These are phyloP conservation scores for Hippoglossus stenolepis DNA, from an alignment of 2,113 vertebrate species.

Conservation along the genomic window DNA sequence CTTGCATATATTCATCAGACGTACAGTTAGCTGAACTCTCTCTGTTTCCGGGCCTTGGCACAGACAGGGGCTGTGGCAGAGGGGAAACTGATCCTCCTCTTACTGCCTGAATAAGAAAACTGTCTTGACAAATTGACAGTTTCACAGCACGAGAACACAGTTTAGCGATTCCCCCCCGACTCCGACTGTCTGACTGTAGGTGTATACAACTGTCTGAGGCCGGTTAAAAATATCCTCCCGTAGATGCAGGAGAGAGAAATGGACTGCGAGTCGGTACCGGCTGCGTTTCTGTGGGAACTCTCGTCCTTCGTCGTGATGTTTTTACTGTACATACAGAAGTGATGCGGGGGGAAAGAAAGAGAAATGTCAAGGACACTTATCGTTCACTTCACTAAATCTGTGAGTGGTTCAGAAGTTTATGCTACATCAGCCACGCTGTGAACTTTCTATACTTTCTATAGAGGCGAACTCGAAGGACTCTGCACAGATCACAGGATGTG, in stretches of 20 bases:
- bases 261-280: background rate
- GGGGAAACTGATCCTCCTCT: constrained; percentile 31
- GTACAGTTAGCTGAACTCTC: constrained; percentile 14
- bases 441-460: constrained; percentile 13
- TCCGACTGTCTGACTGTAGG: background rate
- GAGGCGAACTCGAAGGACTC: too few relatives aligned
- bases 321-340: constrained; percentile 24
- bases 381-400: constrained; percentile 40
- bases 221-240: constrained; percentile 11
- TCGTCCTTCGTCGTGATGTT: constrained; percentile 22
- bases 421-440: constrained; percentile 11
- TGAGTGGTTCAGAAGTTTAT: constrained; percentile 36
- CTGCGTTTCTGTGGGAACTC: constrained; percentile 3
- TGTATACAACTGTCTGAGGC: constrained; percentile 14
- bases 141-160: constrained; percentile 7
- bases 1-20: background rate
- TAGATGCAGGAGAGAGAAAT: background rate
- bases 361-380: constrained; percentile 65
- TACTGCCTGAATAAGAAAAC: constrained; percentile 28
- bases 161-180: background rate
- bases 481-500: too few relatives aligned
- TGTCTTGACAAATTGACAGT: constrained; percentile 42
- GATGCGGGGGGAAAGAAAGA: constrained; percentile 1
- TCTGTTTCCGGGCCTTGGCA: constrained; percentile 30
- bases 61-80: constrained; percentile 2